Percentiles rank a stretch among this genome's conserved stretches.
These are phyloP conservation scores for Arbacia lixula DNA, from an alignment of 53 echinoderm and acorn worm genomes.

Conservation along the genomic window DNA sequence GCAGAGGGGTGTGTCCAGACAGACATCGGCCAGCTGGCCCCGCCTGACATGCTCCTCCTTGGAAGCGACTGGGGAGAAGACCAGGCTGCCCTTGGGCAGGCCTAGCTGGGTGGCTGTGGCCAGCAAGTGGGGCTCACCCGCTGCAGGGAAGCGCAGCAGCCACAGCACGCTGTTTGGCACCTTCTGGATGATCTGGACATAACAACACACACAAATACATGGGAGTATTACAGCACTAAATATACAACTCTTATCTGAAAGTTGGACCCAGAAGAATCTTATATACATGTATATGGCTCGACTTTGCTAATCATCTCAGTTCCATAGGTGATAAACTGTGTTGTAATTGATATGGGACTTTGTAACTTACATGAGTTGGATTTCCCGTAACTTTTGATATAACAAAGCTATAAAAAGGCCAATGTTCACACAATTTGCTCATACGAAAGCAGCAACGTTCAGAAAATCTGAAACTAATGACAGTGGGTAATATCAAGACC, in stretches of 20 bases:
- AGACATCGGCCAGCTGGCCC: slow-evolving; percentile 95
- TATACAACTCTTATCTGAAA: not conserved
- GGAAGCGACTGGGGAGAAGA: slow-evolving; percentile 97
- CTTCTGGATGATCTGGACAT: slow-evolving; percentile 97
- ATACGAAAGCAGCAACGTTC: too few species aligned
- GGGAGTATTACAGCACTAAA: too few species aligned
- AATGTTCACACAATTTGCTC: too few species aligned
- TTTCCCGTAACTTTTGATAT: too few species aligned
- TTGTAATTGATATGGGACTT: too few species aligned
- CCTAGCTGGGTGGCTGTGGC: slow-evolving; percentile 85
- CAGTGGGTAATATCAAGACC: too few species aligned
- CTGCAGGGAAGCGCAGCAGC: slow-evolving; percentile 96
- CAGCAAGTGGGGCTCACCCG: slow-evolving; percentile 90
- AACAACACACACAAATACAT: too few species aligned
- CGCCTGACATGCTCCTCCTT: slow-evolving; percentile 98
- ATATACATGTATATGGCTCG: not conserved
- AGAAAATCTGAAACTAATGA: not conserved
- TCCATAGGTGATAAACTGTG: too few species aligned
- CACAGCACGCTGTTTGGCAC: slow-evolving; percentile 98
- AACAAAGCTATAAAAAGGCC: too few species aligned
- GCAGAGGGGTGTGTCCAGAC: slow-evolving; percentile 98
- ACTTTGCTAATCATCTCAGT: too few species aligned
- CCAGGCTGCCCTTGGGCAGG: slow-evolving; percentile 80
- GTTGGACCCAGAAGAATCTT: not conserved
- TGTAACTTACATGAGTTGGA: too few species aligned